Evolutionary conservation across 2,797 vertebrate species (phyloP).

Genomic region (Miichthys miiuy): DNA sequence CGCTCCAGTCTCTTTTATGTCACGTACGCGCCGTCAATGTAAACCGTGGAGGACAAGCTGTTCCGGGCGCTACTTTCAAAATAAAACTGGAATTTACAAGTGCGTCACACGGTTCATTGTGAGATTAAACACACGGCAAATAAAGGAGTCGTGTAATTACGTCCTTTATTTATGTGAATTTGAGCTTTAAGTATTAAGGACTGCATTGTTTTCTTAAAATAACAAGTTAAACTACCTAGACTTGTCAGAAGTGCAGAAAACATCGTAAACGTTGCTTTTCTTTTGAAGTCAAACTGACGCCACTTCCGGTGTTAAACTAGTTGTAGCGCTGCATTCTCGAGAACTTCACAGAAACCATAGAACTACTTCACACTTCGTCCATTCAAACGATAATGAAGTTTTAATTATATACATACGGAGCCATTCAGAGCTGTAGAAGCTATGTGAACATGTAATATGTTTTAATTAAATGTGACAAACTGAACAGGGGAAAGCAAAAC

Average conservation of each 20-base stretch:
- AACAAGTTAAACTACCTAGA: rapidly evolving
- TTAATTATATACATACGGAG: too few relatives aligned
- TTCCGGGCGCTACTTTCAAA: slow-evolving; percentile 50
- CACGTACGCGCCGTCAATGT: not conserved
- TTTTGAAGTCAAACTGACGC: rapidly evolving
- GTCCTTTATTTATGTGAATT: too few relatives aligned
- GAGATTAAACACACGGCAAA: not conserved
- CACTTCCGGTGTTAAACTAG: not conserved
- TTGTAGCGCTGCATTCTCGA: too few relatives aligned
- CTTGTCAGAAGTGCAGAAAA: not conserved
- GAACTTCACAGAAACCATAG: not conserved
- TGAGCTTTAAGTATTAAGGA: rapidly evolving
- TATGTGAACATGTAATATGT: too few relatives aligned
- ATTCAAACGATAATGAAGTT: too few relatives aligned
- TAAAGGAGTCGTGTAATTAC: rapidly evolving
- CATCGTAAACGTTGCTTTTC: not conserved
- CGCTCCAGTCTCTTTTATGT: slow-evolving; percentile 31
- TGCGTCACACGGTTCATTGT: slow-evolving; percentile 14
- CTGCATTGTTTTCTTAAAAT: not conserved
- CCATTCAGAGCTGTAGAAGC: too few relatives aligned
- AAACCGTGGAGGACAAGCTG: rapidly evolving
- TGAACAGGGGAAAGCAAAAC: not conserved
- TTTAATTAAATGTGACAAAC: not conserved
- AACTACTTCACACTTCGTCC: not conserved
- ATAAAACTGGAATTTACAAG: slow-evolving; percentile 20